A percentile compares a stretch with the other conserved stretches of the same genome.
phyloP scores from a whole-genome alignment of 2,113 vertebrate genomes.

The Agelaius phoeniceus region DNA sequence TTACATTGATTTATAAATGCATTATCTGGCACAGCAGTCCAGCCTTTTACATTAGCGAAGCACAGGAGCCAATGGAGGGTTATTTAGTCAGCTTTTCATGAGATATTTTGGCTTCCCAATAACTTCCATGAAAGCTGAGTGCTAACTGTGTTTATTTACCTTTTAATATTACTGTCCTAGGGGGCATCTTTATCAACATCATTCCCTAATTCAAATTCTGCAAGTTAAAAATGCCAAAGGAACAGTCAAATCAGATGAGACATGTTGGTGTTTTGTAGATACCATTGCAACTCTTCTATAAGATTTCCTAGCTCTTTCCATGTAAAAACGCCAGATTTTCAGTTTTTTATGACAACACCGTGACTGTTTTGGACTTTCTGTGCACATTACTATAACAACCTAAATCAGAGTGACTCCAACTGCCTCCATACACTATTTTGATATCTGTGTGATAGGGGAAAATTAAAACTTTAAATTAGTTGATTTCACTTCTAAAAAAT shows the following conservation, averaged over 20 bases:
- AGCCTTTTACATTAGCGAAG: background rate
- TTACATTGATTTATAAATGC: conserved; percentile 33
- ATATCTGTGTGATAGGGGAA: background rate
- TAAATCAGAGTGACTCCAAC: background rate
- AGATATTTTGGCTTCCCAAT: background rate
- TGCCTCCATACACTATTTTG: background rate
- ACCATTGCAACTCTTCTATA: background rate
- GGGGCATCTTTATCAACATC: background rate
- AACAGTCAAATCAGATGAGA: background rate
- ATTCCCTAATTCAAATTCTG: background rate
- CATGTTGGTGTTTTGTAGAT: background rate
- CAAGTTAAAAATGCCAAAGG: background rate
- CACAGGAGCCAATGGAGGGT: background rate
- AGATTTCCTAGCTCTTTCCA: background rate
- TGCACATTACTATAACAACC: background rate
- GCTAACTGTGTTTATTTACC: background rate
- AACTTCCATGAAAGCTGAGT: background rate
- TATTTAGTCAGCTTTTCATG: background rate
- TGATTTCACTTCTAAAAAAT: background rate
- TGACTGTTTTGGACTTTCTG: background rate
- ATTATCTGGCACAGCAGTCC: conserved; percentile 23
- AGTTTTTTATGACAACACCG: background rate
- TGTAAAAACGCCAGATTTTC: background rate
- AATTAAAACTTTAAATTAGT: background rate
- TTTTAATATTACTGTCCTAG: background rate